Percentiles rank a stretch among this genome's conserved stretches.
Conservation (phyloP, 2,113 vertebrate genomes). For the Tiliqua scincoides region DNA sequence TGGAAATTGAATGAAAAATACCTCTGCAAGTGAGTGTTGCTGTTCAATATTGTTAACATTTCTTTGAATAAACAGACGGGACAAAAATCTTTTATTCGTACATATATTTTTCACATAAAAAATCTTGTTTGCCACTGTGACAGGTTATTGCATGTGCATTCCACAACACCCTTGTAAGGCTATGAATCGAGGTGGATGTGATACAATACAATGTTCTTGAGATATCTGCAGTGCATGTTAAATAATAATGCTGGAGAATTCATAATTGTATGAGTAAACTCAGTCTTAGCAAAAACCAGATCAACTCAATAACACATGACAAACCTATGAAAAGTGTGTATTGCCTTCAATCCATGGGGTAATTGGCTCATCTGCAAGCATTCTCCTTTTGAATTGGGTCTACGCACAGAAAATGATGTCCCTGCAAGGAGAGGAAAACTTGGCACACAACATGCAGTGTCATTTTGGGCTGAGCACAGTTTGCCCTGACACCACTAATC, state of each 20-base stretch:
- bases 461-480: not conserved
- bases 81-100: constrained; percentile 45
- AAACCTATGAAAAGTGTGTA: not conserved
- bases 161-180: constrained; percentile 34
- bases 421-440: not conserved
- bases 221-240: not conserved
- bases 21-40: constrained; percentile 69
- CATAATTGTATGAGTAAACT: not conserved
- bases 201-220: not conserved
- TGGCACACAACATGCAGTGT: not conserved
- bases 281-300: accelerated
- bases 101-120: constrained; percentile 65
- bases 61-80: constrained; percentile 71
- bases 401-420: not conserved
- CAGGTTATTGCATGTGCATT: constrained; percentile 50
- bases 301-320: not conserved
- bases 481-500: not conserved
- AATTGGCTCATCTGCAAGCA: no score
- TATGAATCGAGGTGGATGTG: not conserved
- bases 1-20: constrained; percentile 35
- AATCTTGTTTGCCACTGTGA: constrained; percentile 51
- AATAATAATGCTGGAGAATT: not conserved
- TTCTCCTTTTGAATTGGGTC: not conserved
- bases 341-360: not conserved
- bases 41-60: constrained; percentile 50